Evolutionary conservation across 1,140 invertebrate species (phyloP).

Genomic region (Drusus annulatus): DNA sequence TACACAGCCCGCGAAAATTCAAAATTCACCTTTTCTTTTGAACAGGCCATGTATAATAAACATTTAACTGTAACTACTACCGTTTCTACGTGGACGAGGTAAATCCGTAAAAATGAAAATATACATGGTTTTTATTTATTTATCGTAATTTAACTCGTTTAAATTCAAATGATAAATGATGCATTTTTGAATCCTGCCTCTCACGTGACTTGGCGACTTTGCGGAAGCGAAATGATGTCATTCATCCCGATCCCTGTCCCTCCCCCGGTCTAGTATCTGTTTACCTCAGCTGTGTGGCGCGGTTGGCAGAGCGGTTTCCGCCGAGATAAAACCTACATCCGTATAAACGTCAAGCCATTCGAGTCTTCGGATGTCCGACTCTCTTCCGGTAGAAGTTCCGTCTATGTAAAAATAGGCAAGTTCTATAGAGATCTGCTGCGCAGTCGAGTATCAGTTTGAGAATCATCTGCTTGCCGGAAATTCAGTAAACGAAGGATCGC

Average conservation of each 20-base stretch:
- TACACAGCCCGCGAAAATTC: too few relatives aligned
- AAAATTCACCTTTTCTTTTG: too few relatives aligned
- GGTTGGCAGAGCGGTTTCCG: conserved; percentile 27
- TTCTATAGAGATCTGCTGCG: background rate
- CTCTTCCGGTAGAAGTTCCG: conserved; percentile 14
- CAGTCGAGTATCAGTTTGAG: background rate
- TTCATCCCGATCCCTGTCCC: background rate
- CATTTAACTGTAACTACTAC: too few relatives aligned
- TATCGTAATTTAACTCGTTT: too few relatives aligned
- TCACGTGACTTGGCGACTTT: background rate
- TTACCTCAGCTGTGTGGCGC: conserved; percentile 3
- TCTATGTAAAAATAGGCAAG: conserved; percentile 14
- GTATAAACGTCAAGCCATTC: conserved; percentile 19
- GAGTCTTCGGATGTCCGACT: conserved; percentile 17
- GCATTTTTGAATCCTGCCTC: too few relatives aligned
- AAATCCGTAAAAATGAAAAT: too few relatives aligned
- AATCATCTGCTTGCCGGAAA: background rate
- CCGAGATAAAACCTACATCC: conserved; percentile 36
- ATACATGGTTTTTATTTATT: too few relatives aligned
- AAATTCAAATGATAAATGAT: too few relatives aligned
- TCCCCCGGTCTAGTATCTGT: conserved; percentile 6
- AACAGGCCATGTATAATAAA: too few relatives aligned
- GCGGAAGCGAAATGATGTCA: conserved; percentile 16
- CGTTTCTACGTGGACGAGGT: too few relatives aligned
- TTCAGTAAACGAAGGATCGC: background rate